Base-by-base conservation (phyloP, 2,113 vertebrate species). In the Puntigrus tetrazona region DNA sequence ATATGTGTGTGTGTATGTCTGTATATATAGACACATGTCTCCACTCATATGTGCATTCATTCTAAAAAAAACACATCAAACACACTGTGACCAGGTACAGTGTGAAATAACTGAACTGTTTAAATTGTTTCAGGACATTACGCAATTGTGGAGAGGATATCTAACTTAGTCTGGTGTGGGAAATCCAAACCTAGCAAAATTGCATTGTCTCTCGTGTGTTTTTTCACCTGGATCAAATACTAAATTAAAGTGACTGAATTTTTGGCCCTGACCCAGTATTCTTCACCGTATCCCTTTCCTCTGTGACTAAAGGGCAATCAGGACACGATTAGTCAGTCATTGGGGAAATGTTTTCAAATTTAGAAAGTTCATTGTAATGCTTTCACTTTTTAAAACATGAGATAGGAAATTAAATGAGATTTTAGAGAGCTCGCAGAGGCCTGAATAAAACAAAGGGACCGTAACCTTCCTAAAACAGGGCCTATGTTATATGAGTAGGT, bases 21-120 rank as follows among this genome's bases (percentile, higher is more conserved):
- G 57, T 80, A 63, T 31, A 65, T 61, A 61, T 79, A 81, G 47
- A 63, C 59, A 57, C 52, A 75, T 45, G 73, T 45, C 29, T 55
- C 84, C 47, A 29, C 31, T 81, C 80, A 88, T 83, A 81, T 61
- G 78, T 79, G 78, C 84, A 84, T 67, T 83, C 85, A 74, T 75
- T 73, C 84, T 83, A 61, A 83, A 80, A 81, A 20, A 86, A 81
- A 67, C 63, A 69, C 78, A 85, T 81, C 65, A 47, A 74, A 76
- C 70, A 65, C 74, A 79, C 47, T 75, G 47, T 57, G 38, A 84
- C 78, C 36, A 86, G 69, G 52, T 81, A 85, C 74, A 86, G 76
- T 65, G 86, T 83, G 84, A 80, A 85, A 84, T 78, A 45, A 38
- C 45, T 43, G 36, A 34, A 57, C 16, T 69, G 43, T 82, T 86